Conservation (phyloP, 1,140 invertebrate genomes). For the Antheraea pernyi region DNA sequence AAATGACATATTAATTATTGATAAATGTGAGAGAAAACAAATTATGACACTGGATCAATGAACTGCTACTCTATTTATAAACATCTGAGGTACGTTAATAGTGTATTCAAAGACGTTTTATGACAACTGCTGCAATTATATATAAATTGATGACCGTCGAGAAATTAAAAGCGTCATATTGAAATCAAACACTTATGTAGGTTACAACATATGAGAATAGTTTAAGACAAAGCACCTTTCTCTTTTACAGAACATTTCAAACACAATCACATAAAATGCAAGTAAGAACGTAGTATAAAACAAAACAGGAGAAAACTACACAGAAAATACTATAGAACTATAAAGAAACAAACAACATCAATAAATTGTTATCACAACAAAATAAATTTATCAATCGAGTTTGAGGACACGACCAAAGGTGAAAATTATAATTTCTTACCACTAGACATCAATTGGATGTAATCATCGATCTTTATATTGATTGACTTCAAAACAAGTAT, state of each 20-base stretch:
- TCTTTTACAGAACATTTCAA: slow-evolving; percentile 34
- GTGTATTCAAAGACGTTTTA: too few species aligned
- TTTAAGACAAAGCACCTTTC: slow-evolving; percentile 46
- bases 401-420: slow-evolving; percentile 41
- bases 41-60: slow-evolving; percentile 1
- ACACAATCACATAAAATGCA: background rate
- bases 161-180: background rate
- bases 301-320: slow-evolving; percentile 3
- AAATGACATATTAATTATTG: background rate
- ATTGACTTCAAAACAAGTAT: slow-evolving; percentile 6
- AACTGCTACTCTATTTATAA: background rate
- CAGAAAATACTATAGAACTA: background rate
- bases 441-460: slow-evolving; percentile 30
- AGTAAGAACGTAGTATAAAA: background rate
- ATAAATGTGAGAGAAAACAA: background rate
- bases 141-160: background rate
- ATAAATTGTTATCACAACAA: slow-evolving; percentile 26
- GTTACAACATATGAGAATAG: slow-evolving; percentile 41
- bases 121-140: background rate
- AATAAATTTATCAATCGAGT: slow-evolving; percentile 21
- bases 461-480: slow-evolving; percentile 24
- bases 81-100: background rate
- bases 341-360: slow-evolving; percentile 24
- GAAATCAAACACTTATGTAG: slow-evolving; percentile 31
- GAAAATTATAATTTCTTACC: slow-evolving; percentile 32